These are phyloP conservation scores for Cherax destructor DNA, from an alignment of 1,140 invertebrate genomes.

Conservation along the genomic window DNA sequence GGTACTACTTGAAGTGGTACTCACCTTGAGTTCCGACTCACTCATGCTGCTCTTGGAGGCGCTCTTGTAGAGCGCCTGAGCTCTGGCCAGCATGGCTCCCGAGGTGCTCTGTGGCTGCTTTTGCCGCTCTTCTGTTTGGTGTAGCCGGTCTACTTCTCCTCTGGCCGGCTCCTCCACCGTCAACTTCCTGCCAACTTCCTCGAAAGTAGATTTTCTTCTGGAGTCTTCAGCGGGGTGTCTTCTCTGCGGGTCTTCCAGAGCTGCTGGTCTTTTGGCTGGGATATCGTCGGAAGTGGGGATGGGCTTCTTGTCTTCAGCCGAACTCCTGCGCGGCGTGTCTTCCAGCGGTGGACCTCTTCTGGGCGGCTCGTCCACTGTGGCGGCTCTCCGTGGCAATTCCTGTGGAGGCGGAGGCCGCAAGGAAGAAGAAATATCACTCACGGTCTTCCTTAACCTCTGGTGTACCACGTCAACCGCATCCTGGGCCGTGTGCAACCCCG, in stretches of 20 bases:
- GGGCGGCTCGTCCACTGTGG: conserved; percentile 19
- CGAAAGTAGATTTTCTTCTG: conserved; percentile 1
- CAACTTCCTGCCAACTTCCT: conserved; percentile 30
- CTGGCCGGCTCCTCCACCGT: conserved; percentile 6
- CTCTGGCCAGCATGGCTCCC: not conserved
- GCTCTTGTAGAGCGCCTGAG: conserved; percentile 59
- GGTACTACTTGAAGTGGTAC: not conserved
- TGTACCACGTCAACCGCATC: conserved; percentile 51
- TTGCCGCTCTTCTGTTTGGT: not conserved
- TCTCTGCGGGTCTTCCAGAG: not conserved
- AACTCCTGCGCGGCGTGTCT: conserved; percentile 20
- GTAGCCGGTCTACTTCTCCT: conserved; percentile 1
- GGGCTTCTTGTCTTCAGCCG: conserved; percentile 2
- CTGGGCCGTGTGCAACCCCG: conserved; percentile 52
- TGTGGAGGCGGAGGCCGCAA: conserved; percentile 18
- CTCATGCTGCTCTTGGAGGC: conserved; percentile 50
- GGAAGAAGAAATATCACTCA: conserved; percentile 60
- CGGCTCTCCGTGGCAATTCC: not conserved
- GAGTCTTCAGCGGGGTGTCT: not conserved
- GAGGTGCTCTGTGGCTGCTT: not conserved
- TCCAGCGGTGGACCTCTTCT: conserved; percentile 7
- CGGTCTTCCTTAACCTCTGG: conserved; percentile 64
- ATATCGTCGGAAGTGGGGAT: not conserved
- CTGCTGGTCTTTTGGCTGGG: not conserved
- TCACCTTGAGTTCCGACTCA: conserved; percentile 53